Evolutionary conservation across 2,113 vertebrate genomes (phyloP).

Genomic region (Rhinichthys klamathensis): DNA sequence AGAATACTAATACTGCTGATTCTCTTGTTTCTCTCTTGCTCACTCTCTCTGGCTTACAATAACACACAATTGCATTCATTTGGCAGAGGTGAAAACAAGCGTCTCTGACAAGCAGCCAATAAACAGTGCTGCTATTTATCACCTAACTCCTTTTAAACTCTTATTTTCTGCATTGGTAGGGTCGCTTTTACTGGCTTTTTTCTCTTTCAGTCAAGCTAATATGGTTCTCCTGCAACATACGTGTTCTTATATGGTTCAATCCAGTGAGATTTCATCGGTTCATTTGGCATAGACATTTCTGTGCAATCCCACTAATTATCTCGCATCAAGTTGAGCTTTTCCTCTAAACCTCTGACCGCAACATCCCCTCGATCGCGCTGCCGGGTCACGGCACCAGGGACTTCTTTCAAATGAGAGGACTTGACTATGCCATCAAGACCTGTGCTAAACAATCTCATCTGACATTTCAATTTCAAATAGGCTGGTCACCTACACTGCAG

Average conservation of each 20-base stretch:
- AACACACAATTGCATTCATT: slow-evolving; percentile 60
- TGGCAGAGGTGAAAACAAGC: slow-evolving; percentile 57
- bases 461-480: slow-evolving; percentile 49
- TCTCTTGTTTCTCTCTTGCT: slow-evolving; percentile 37
- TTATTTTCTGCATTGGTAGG: slow-evolving; percentile 48
- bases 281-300: slow-evolving; percentile 3
- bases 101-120: slow-evolving; percentile 56
- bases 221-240: slow-evolving; percentile 13
- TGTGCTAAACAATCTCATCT: slow-evolving; percentile 28
- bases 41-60: slow-evolving; percentile 35
- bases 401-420: slow-evolving; percentile 16
- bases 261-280: not conserved
- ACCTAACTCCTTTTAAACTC: slow-evolving; percentile 53
- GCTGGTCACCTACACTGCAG: slow-evolving; percentile 42
- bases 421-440: slow-evolving; percentile 17
- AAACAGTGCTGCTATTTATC: slow-evolving; percentile 58
- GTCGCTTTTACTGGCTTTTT: not conserved
- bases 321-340: slow-evolving; percentile 10
- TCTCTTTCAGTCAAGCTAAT: not conserved
- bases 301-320: slow-evolving; percentile 25
- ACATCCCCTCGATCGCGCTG: not conserved
- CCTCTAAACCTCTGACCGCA: slow-evolving; percentile 23
- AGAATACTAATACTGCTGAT: slow-evolving; percentile 57
- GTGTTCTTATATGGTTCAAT: slow-evolving; percentile 17
- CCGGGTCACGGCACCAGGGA: slow-evolving; percentile 17